Conservation (phyloP, 2,797 vertebrate species). For the Manis javanica region DNA sequence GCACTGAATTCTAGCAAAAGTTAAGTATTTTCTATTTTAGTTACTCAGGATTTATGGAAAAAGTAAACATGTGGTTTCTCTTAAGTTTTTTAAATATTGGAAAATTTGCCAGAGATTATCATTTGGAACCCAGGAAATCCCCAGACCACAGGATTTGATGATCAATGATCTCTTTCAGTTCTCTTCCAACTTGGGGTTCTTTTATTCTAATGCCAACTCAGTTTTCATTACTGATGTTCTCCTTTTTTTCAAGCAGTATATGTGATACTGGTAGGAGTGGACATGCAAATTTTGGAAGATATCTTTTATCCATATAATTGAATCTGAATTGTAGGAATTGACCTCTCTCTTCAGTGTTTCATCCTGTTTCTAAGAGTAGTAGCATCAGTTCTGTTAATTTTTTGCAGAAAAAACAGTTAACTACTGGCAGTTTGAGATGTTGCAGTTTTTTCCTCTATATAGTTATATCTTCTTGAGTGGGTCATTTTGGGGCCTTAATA, state of each 20-base stretch:
- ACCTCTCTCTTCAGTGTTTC: background rate
- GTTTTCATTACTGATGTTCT: constrained; percentile 37
- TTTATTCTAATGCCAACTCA: constrained; percentile 4
- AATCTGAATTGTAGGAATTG: constrained; percentile 5
- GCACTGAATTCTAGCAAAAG: background rate
- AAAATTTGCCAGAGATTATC: background rate
- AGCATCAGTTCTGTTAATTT: background rate
- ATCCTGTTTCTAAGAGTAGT: background rate
- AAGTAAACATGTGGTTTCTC: background rate
- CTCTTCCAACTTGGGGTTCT: background rate
- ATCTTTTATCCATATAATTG: background rate
- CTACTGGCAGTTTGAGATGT: background rate
- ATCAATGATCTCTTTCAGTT: background rate
- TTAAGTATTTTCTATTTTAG: background rate
- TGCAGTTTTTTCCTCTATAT: background rate
- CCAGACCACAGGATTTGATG: background rate
- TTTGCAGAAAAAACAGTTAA: background rate
- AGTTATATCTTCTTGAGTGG: background rate
- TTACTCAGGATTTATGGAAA: background rate
- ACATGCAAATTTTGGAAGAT: constrained; percentile 7
- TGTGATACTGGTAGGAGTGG: background rate
- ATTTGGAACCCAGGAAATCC: background rate
- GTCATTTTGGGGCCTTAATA: constrained; percentile 13
- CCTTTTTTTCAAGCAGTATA: background rate
- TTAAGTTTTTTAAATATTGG: background rate